Conservation (phyloP, 1,140 invertebrate genomes). For the Macrostomum lignano region DNA sequence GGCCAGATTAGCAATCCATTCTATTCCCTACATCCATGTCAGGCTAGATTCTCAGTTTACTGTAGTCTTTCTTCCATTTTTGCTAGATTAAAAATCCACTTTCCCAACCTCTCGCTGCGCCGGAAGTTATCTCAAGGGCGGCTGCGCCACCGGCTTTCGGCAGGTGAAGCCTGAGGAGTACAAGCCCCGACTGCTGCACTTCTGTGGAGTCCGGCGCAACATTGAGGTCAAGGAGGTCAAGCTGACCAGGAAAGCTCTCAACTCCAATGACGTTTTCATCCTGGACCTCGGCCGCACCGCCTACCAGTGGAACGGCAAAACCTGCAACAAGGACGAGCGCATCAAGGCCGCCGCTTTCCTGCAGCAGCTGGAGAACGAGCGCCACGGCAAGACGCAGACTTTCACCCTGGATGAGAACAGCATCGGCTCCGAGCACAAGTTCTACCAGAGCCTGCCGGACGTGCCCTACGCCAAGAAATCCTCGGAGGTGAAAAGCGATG, state of each 20-base stretch:
- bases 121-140: slow-evolving; percentile 35
- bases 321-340: slow-evolving; percentile 16
- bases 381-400: slow-evolving; percentile 2
- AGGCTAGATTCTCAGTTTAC: too few species aligned
- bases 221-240: slow-evolving; percentile 24
- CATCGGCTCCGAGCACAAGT: too few species aligned
- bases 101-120: too few species aligned
- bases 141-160: slow-evolving; percentile 31
- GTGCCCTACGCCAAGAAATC: too few species aligned
- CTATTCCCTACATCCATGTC: too few species aligned
- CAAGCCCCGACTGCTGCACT: slow-evolving; percentile 35
- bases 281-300: slow-evolving; percentile 47
- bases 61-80: too few species aligned
- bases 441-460: too few species aligned
- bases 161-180: slow-evolving; percentile 29
- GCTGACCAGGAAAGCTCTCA: slow-evolving; percentile 30
- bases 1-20: too few species aligned
- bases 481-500: too few species aligned
- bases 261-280: slow-evolving; percentile 63
- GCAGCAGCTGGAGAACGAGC: slow-evolving; percentile 3
- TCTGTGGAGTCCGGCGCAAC: slow-evolving; percentile 30
- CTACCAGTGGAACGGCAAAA: slow-evolving; percentile 37
- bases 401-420: slow-evolving; percentile 1
- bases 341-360: slow-evolving; percentile 10
- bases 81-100: too few species aligned